Evolutionary conservation across 2,797 vertebrate genomes (phyloP), one percentile per base, ranked within the genome.

Genomic region (Anabacerthia variegaticeps): DNA sequence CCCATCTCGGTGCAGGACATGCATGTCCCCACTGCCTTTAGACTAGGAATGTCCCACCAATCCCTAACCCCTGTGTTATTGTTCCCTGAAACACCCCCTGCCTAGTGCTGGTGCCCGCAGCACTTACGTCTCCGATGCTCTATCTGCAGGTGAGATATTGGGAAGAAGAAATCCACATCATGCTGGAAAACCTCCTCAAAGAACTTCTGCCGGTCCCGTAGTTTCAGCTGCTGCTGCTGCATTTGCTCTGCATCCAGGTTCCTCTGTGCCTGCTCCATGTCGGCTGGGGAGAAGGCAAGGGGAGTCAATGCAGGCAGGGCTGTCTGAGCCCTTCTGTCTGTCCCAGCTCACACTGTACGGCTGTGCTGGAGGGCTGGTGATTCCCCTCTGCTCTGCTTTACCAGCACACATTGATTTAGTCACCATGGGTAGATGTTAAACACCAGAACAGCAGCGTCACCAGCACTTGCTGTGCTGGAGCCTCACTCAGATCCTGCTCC

Each of bases 121-220:
- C 46, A 95, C 99, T 98, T 94, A 99, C 99, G 99, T 97, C 99
- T 98, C 95, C 98, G 98, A 48, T 98, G 98, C 96, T 99, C 98
- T 2, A 99, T 98, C 96, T 99, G 99, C 91, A 99, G 97, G 96
- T 99, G 98, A 37, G 98, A 96, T 8, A 99, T 92, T 3, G 99
- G 98, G 84, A 99, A 98, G 97, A 98, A 98, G 97, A 99, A 98
- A 89, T 99, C 99, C 41, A 98, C 97, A 0, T 99, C 99, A 1
- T 99, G 98, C 96, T 99, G 99, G 97, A 99, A 98, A 96, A 99
- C 98, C 51, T 99, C 99, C 93, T 99, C 99, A 52, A 99, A 99
- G 93, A 99, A 99, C 37, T 98, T 98, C 94, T 99, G 99, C 77
- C 99, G 97, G 56, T 99, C 99, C 71, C 97, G 97, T 24, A 99